These are phyloP conservation scores for Atlantisia rogersi DNA, from an alignment of 2,113 vertebrate species.

Conservation along the genomic window DNA sequence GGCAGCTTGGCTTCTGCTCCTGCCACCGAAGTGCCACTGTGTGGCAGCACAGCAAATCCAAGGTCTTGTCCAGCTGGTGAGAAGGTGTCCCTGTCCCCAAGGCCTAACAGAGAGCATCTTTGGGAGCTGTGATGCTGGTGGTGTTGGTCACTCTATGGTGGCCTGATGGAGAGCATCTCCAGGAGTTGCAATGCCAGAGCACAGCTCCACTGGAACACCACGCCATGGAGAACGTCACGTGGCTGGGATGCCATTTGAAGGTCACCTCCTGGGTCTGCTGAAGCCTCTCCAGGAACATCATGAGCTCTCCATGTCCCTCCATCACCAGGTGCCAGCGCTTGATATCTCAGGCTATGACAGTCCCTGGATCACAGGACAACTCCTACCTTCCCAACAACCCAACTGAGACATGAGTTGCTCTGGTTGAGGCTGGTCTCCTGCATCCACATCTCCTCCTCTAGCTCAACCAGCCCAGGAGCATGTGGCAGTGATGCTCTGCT, in stretches of 20 bases:
- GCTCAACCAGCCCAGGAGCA: neutral
- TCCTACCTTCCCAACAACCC: neutral
- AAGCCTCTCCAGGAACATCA: neutral
- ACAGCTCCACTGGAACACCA: neutral
- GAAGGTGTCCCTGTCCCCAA: neutral
- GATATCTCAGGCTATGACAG: accelerated
- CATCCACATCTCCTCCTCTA: neutral
- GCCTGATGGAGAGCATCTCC: neutral
- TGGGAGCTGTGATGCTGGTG: accelerated
- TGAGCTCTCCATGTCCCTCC: neutral
- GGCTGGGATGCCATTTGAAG: neutral
- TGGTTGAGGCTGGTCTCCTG: neutral
- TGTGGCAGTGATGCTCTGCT: neutral
- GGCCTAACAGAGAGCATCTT: neutral
- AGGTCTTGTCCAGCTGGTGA: neutral
- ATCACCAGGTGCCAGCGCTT: neutral
- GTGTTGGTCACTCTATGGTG: accelerated
- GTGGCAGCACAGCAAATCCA: neutral
- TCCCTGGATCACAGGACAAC: accelerated
- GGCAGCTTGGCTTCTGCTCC: neutral
- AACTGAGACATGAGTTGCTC: neutral
- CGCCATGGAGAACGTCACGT: accelerated
- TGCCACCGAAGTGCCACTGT: neutral
- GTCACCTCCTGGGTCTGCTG: neutral
- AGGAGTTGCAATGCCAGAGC: neutral